Conservation (phyloP, 2,797 vertebrate species). For the Notolabrus celidotus region DNA sequence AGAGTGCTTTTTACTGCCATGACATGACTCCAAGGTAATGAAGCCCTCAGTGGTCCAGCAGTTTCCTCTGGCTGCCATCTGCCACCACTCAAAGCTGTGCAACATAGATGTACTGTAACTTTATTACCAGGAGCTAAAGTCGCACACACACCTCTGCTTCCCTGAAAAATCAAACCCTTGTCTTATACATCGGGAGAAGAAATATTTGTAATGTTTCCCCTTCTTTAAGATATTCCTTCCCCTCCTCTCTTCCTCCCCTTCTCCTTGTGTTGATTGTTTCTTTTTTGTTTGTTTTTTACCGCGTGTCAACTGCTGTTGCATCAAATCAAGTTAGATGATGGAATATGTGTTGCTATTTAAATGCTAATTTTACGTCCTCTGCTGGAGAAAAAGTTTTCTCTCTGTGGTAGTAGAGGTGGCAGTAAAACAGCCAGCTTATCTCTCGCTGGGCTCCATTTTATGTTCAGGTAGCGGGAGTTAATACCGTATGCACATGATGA, state of each 20-base stretch:
- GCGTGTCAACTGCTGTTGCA: conserved; percentile 59
- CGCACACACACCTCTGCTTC: background rate
- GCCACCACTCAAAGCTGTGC: background rate
- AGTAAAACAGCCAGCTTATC: conserved; percentile 65
- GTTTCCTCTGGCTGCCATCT: conserved; percentile 15
- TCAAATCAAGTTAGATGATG: conserved; percentile 57
- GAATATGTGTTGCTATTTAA: conserved; percentile 71
- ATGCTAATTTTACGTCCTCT: conserved; percentile 70
- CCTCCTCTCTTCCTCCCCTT: conserved; percentile 3
- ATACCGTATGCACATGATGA: conserved; percentile 49
- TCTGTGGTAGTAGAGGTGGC: conserved; percentile 37
- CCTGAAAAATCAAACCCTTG: conserved; percentile 7
- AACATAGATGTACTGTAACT: conserved; percentile 4
- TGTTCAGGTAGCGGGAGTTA: conserved; percentile 55
- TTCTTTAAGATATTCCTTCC: conserved; percentile 22
- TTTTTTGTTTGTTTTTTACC: conserved; percentile 47
- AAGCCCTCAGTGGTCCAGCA: conserved; percentile 9
- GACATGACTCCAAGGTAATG: conserved; percentile 1
- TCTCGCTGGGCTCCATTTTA: conserved; percentile 49
- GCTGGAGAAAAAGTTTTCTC: conserved; percentile 40
- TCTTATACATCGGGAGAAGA: conserved; percentile 19
- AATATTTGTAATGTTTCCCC: conserved; percentile 19
- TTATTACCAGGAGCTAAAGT: background rate
- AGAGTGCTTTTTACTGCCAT: background rate
- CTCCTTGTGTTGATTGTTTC: conserved; percentile 40